These are phyloP conservation scores for Hydrotaea cyrtoneurina DNA, from an alignment of 2,888 invertebrate genomes.

Conservation along the genomic window DNA sequence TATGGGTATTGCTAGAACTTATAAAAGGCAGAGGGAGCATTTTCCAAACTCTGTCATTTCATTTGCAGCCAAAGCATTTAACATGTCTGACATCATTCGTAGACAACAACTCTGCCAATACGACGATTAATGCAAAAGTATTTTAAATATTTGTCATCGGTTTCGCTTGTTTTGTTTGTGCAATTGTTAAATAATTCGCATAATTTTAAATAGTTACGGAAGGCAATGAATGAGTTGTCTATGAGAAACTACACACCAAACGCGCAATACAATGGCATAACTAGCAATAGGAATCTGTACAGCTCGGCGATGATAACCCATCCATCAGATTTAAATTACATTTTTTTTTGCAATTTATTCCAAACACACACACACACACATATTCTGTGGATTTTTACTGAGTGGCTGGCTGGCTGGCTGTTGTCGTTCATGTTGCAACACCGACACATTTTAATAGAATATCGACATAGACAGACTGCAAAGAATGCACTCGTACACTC, in stretches of 20 bases:
- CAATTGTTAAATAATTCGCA: slow-evolving; percentile 23
- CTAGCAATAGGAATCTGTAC: neutral
- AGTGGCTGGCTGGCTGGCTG: neutral
- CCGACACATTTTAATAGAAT: neutral
- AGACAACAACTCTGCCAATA: too few species aligned
- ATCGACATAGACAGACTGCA: slow-evolving; percentile 48
- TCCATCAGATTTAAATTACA: slow-evolving; percentile 32
- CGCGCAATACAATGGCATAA: neutral
- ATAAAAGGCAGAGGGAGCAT: too few species aligned
- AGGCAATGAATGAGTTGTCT: neutral
- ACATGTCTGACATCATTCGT: too few species aligned
- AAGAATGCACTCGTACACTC: slow-evolving; percentile 43
- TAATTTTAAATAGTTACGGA: slow-evolving; percentile 3
- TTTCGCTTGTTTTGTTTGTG: slow-evolving; percentile 12
- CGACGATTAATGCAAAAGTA: neutral
- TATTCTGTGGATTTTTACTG: neutral
- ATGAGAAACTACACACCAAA: neutral
- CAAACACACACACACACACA: neutral
- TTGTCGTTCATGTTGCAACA: neutral
- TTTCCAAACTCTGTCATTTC: too few species aligned
- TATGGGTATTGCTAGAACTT: too few species aligned
- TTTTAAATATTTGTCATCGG: slow-evolving; percentile 25
- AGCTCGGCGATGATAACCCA: neutral
- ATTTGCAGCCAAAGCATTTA: too few species aligned
- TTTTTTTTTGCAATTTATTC: slow-evolving; percentile 28